These are phyloP conservation scores for Hemibagrus wyckioides DNA, from an alignment of 2,113 vertebrate species.

Conservation along the genomic window DNA sequence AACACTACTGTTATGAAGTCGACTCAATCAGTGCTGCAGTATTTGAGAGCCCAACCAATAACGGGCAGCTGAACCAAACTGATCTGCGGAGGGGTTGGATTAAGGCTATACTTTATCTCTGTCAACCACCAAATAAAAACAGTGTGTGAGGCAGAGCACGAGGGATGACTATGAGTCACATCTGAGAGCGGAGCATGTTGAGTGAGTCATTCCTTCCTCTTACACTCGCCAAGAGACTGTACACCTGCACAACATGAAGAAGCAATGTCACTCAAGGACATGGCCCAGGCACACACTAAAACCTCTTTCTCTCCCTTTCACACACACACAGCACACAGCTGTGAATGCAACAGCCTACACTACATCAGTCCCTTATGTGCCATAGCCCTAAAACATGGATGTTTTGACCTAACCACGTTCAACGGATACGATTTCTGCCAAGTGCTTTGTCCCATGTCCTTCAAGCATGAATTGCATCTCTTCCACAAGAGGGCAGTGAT, in stretches of 20 bases:
- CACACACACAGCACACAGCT: slow-evolving; percentile 31
- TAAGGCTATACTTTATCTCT: slow-evolving; percentile 46
- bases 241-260: slow-evolving; percentile 68
- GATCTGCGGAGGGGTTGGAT: slow-evolving; percentile 34
- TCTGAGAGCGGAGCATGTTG: slow-evolving; percentile 63
- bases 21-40: neutral
- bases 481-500: slow-evolving; percentile 46
- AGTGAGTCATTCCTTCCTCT: slow-evolving; percentile 76
- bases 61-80: slow-evolving; percentile 16
- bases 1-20: slow-evolving; percentile 1
- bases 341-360: slow-evolving; percentile 44
- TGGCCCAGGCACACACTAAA: neutral
- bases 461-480: neutral
- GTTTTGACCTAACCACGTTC: slow-evolving; percentile 26
- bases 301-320: neutral
- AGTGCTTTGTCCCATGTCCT: slow-evolving; percentile 19
- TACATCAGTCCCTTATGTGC: slow-evolving; percentile 33
- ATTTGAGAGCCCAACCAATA: neutral
- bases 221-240: slow-evolving; percentile 66
- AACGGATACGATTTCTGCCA: slow-evolving; percentile 15
- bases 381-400: slow-evolving; percentile 38
- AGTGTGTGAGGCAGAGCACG: slow-evolving; percentile 52
- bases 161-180: slow-evolving; percentile 67
- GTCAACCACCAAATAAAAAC: slow-evolving; percentile 51
- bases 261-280: slow-evolving; percentile 41